Evolutionary conservation across 2,113 vertebrate species (phyloP), one percentile per base, ranked within the genome.

Genomic region (Zeus faber): DNA sequence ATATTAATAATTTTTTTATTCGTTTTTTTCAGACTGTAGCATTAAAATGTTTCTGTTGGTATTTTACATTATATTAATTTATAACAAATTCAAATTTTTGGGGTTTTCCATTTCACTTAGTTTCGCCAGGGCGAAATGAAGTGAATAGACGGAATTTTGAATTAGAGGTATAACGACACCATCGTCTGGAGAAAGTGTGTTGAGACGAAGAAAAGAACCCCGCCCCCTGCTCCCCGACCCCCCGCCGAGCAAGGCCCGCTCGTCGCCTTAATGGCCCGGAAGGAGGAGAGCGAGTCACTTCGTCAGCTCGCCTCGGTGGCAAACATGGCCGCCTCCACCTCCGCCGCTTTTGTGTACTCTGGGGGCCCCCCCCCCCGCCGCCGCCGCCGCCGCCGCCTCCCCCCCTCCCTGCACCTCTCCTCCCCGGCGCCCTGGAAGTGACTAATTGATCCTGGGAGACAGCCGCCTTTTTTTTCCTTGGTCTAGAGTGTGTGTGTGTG

Each of bases 381-480:
- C 53, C 62, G 79, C 73, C 74, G 62, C 37, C 55, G 61, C 67
- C 44, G 56, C 56, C 55, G 50, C 77, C 79, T 82, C 85, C 75
- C 85, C 75, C 79, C 58, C 56, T 40, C 64, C 63, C 72, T 79
- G 59, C 67, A 62, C 75, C 82, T 69, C 45, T 39, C 65, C 73
- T 63, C 40, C 47, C 18, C 58, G 49, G 64, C 76, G 79, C 74
- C 62, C 80, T 72, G 63, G 64, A 74, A 76, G 74, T 61, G 75
- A 85, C 84, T 89, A 89, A 89, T 89, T 88, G 85, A 87, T 85
- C 84, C 85, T 79, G 70, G 62, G 78, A 83, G 80, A 77, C 75
- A 18, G 48, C 6, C 9, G 50, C 48, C 14, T 37, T 57, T 79
- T 64, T n/a, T n/a, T n/a, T n/a, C n/a, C n/a, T n/a, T n/a, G n/a